Percentiles rank a stretch among this genome's conserved stretches.
phyloP scores from a whole-genome alignment of 2,113 vertebrate species.

The Mastomys natalensis region DNA sequence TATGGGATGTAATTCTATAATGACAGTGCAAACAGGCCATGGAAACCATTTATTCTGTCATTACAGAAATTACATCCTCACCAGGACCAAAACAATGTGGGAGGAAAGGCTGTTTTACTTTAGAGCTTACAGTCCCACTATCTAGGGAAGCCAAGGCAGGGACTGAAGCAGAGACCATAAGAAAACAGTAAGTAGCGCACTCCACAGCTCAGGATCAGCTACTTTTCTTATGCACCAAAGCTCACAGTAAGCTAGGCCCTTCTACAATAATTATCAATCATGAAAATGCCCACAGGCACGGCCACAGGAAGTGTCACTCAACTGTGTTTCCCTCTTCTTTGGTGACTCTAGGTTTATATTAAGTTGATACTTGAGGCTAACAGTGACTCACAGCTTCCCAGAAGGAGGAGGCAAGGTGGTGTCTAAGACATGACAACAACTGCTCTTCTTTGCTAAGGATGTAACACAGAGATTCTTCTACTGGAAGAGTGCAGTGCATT shows the following conservation, averaged over 20 bases:
- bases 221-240: neutral
- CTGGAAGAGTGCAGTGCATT: neutral
- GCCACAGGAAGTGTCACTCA: neutral
- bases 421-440: neutral
- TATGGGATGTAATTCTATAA: neutral
- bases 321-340: neutral
- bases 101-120: neutral
- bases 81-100: neutral
- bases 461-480: neutral
- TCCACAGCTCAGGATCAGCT: neutral
- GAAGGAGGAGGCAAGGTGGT: neutral
- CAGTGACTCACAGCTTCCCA: neutral
- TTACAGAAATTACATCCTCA: neutral
- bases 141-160: neutral
- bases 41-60: neutral
- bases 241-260: neutral
- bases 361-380: neutral
- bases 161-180: neutral
- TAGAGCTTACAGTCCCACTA: neutral
- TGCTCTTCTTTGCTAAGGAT: neutral
- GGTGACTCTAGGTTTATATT: neutral
- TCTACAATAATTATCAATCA: neutral
- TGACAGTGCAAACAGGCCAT: neutral
- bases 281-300: neutral
- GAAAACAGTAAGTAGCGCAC: neutral